Evolutionary conservation across 2,888 invertebrate genomes (phyloP).

Genomic region (Xylocampa areola): DNA sequence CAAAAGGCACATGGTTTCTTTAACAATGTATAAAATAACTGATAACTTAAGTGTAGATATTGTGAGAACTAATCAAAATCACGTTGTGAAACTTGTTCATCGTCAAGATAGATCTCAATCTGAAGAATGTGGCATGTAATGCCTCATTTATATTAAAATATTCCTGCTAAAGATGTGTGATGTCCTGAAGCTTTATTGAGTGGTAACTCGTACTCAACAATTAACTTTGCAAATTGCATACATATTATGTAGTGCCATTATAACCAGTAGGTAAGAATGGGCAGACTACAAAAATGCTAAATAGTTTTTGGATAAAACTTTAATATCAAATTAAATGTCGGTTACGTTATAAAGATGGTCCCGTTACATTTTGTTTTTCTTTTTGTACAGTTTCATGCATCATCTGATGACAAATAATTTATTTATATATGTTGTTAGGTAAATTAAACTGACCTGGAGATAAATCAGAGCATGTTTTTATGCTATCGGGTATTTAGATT

Average conservation of each 20-base stretch:
- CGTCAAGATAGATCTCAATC: conserved; percentile 4
- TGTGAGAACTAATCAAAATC: no score
- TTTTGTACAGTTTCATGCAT: conserved; percentile 31
- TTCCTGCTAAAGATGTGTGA: conserved; percentile 29
- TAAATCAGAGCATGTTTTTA: conserved; percentile 35
- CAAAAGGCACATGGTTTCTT: not conserved
- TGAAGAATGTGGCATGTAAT: conserved; percentile 26
- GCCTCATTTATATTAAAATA: conserved; percentile 38
- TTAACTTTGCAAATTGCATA: conserved; percentile 39
- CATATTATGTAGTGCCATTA: conserved; percentile 32
- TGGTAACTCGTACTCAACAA: conserved; percentile 36
- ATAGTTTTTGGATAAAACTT: conserved; percentile 13
- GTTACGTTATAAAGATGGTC: conserved; percentile 54
- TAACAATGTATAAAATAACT: no score
- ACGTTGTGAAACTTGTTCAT: conserved; percentile 1
- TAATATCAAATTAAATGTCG: conserved; percentile 33
- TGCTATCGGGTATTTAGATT: conserved; percentile 38
- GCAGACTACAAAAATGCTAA: conserved; percentile 18
- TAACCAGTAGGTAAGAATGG: conserved; percentile 1
- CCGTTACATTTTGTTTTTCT: conserved; percentile 47
- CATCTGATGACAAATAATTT: conserved; percentile 20
- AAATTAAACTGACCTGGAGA: conserved; percentile 30
- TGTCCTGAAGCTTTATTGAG: conserved; percentile 38
- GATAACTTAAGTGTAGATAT: no score
- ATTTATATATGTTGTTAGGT: conserved; percentile 23